phyloP scores from a whole-genome alignment of 1,140 invertebrate species.

The Metaphire vulgaris region DNA sequence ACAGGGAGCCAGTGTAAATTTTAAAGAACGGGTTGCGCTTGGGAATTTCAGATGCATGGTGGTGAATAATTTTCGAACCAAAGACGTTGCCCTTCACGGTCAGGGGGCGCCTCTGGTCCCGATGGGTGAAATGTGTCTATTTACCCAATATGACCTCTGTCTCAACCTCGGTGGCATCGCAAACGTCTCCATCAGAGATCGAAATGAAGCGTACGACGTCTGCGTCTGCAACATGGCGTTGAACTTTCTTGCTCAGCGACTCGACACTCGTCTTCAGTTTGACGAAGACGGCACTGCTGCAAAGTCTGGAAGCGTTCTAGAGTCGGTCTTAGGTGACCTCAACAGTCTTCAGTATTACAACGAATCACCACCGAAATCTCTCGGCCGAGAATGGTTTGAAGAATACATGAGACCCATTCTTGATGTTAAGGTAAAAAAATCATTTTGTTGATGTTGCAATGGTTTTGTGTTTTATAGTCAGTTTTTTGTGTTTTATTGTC shows the following conservation, averaged over 20 bases:
- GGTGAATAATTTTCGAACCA: slow-evolving; percentile 29
- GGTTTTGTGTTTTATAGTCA: neutral
- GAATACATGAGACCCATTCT: slow-evolving; percentile 38
- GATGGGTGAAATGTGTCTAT: slow-evolving; percentile 41
- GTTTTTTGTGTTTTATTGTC: too few relatives aligned
- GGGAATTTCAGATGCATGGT: neutral
- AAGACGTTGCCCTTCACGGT: slow-evolving; percentile 45
- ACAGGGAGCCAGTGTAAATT: too few relatives aligned
- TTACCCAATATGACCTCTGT: slow-evolving; percentile 38
- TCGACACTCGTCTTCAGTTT: slow-evolving; percentile 32
- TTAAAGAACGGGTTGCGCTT: too few relatives aligned
- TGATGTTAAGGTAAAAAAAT: slow-evolving; percentile 32
- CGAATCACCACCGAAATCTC: slow-evolving; percentile 39
- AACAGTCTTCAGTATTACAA: slow-evolving; percentile 38
- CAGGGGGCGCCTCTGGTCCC: slow-evolving; percentile 47
- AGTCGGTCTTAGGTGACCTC: slow-evolving; percentile 34
- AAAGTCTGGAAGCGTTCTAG: slow-evolving; percentile 33
- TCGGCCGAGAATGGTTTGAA: slow-evolving; percentile 40
- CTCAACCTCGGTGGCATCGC: slow-evolving; percentile 49
- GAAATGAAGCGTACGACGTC: slow-evolving; percentile 35
- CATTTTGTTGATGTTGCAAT: too few relatives aligned
- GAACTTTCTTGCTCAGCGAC: slow-evolving; percentile 38
- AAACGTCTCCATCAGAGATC: slow-evolving; percentile 37
- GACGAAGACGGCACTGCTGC: slow-evolving; percentile 41
- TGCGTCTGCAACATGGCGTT: slow-evolving; percentile 42